phyloP scores from a whole-genome alignment of 2,888 invertebrate genomes.

The Meiosimyza decipiens region DNA sequence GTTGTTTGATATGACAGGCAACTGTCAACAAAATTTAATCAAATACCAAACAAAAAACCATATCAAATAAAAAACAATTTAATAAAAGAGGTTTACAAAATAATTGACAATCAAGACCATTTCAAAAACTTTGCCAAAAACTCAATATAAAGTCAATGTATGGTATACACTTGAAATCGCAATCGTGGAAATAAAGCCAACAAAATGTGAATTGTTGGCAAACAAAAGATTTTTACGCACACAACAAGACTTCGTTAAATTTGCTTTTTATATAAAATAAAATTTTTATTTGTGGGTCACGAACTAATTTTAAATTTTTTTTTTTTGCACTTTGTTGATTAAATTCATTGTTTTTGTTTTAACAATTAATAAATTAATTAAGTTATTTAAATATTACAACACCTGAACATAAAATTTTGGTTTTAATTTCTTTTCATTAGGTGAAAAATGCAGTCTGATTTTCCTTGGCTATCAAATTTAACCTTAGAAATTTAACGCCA shows the following conservation, averaged over 20 bases:
- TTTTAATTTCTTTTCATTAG: neutral
- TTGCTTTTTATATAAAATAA: neutral
- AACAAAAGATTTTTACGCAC: neutral
- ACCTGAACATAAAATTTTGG: neutral
- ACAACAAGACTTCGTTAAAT: too few relatives aligned
- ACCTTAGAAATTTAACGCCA: constrained; percentile 9
- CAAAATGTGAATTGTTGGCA: neutral
- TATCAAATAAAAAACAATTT: neutral
- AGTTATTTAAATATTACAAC: neutral
- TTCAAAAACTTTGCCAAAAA: neutral
- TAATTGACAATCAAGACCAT: neutral
- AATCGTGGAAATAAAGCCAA: constrained; percentile 3
- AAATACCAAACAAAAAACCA: neutral
- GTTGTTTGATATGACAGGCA: neutral
- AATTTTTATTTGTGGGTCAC: neutral
- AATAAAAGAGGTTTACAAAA: neutral
- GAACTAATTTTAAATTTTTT: neutral
- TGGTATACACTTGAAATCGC: neutral
- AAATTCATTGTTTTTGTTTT: neutral
- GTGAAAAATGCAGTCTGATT: neutral
- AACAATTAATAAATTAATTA: neutral
- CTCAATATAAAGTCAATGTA: neutral
- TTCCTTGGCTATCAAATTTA: constrained; percentile 1
- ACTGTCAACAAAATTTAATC: neutral
- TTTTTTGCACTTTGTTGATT: neutral